phyloP scores from a whole-genome alignment of 2,888 invertebrate species.

The Meiosimyza platycephala region DNA sequence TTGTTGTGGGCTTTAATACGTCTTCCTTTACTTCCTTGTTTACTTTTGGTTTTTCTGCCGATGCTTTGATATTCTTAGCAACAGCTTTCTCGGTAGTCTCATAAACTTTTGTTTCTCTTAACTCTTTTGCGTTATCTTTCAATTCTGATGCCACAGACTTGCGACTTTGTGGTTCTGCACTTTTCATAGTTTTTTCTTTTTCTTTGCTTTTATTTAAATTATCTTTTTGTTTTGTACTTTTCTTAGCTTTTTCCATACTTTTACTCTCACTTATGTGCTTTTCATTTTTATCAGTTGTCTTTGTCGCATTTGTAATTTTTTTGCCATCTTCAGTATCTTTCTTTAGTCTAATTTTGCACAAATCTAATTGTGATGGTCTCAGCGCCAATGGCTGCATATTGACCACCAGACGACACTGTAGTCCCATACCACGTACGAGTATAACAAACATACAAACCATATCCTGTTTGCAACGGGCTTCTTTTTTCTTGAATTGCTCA shows the following conservation, averaged over 20 bases:
- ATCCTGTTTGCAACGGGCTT: constrained; percentile 75
- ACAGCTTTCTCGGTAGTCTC: constrained; percentile 6
- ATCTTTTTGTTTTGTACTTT: constrained; percentile 18
- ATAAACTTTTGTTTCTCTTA: constrained; percentile 24
- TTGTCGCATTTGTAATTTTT: constrained; percentile 34
- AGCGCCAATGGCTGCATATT: constrained; percentile 83
- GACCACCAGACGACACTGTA: constrained; percentile 83
- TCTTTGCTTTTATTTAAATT: constrained; percentile 16
- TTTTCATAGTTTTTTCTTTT: not conserved
- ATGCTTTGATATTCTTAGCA: not conserved
- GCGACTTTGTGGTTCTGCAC: constrained; percentile 3
- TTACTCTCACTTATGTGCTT: not conserved
- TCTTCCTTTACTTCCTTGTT: not conserved
- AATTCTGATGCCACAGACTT: not conserved
- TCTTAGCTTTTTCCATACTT: not conserved
- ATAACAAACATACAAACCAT: constrained; percentile 81
- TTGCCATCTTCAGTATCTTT: constrained; percentile 45
- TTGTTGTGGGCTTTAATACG: not conserved
- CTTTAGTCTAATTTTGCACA: constrained; percentile 72
- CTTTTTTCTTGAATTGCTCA: constrained; percentile 72
- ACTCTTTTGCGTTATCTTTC: constrained; percentile 3
- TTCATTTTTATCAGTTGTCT: constrained; percentile 5
- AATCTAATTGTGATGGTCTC: constrained; percentile 74
- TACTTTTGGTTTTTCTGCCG: constrained; percentile 23
- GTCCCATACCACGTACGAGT: constrained; percentile 81